Base-by-base conservation (phyloP, 2,888 invertebrate species). In the Andrena dorsata region DNA sequence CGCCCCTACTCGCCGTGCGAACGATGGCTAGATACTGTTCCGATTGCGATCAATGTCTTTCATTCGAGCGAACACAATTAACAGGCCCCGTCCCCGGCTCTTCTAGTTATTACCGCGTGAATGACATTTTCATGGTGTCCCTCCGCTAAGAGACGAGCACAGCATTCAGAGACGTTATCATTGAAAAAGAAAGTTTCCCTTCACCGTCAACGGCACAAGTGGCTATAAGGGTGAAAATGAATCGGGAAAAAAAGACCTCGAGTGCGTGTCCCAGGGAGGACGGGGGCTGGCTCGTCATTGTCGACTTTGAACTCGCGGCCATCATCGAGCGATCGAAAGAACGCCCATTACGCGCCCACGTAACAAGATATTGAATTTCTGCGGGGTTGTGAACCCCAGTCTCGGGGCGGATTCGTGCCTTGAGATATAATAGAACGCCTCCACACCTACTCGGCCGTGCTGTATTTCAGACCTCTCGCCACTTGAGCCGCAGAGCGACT, bases 361-460 rank as follows among this genome's bases (percentile, higher is more conserved):
- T 82, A 83, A 83, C 83, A 82, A 82, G 83, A 89, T 89, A 89
- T 90, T 87, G 88, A 89, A 89, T 90, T 90, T 90, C 88, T 85
- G 68, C 68, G 75, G 80, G 83, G 72, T 77, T 87, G 77, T 64
- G 82, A 82, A 82, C 80, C 66, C 79, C 61, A 75, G 80, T 69
- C 82, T 73, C 72, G 71, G 56, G 76, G 80, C 85, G 79, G 77
- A 87, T 83, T 89, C 88, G 88, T 89, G 87, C 88, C 86, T 81
- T 82, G 86, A 82, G 89, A 89, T 89, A 89, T 90, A 91, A 91
- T 90, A 84, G 79, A 88, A 85, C 81, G 85, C 86, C 90, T 89
- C 87, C 79, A 80, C 81, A 82, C 77, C 83, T 82, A 82, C 81
- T 77, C 84, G 76, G 61, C 75, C 76, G 80, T 53, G 60, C 63